A percentile compares a stretch with the other conserved stretches of the same genome.
phyloP scores from a whole-genome alignment of 2,113 vertebrate genomes.

The Chascanopsetta lugubris region DNA sequence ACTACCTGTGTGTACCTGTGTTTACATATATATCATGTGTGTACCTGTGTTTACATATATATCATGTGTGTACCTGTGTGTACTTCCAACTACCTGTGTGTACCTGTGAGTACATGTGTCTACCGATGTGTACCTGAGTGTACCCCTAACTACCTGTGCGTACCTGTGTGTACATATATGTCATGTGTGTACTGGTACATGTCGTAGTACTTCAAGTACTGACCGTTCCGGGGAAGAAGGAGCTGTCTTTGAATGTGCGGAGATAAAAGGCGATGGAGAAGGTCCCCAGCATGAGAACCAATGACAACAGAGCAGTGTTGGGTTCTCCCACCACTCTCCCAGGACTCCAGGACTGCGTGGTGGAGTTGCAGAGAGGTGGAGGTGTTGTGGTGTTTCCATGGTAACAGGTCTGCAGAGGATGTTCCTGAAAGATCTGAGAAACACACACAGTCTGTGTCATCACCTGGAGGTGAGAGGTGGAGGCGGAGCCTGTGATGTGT shows the following conservation, averaged over 20 bases:
- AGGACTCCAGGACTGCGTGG: background rate
- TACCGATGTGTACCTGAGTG: too few relatives aligned
- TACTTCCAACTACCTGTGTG: too few relatives aligned
- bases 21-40: too few relatives aligned
- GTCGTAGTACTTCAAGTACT: slow-evolving; percentile 5
- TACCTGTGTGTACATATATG: background rate
- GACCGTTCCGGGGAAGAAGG: slow-evolving; percentile 93
- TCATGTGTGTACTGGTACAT: background rate
- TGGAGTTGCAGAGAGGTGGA: slow-evolving; percentile 35
- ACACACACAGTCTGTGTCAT: slow-evolving; percentile 71
- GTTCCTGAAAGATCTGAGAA: slow-evolving; percentile 90
- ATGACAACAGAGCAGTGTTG: slow-evolving; percentile 87
- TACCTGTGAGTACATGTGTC: too few relatives aligned
- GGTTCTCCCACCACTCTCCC: slow-evolving; percentile 70
- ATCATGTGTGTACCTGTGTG: too few relatives aligned
- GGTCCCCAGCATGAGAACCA: slow-evolving; percentile 88
- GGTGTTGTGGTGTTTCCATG: slow-evolving; percentile 67
- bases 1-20: too few relatives aligned
- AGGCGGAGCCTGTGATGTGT: too few relatives aligned
- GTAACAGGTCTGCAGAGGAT: slow-evolving; percentile 85
- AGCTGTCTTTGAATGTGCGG: slow-evolving; percentile 91
- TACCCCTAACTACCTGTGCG: background rate
- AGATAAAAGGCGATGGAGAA: slow-evolving; percentile 91
- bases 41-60: too few relatives aligned
- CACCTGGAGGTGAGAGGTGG: too few relatives aligned